phyloP scores from a whole-genome alignment of 2,113 vertebrate species.

The Oryzias curvinotus region DNA sequence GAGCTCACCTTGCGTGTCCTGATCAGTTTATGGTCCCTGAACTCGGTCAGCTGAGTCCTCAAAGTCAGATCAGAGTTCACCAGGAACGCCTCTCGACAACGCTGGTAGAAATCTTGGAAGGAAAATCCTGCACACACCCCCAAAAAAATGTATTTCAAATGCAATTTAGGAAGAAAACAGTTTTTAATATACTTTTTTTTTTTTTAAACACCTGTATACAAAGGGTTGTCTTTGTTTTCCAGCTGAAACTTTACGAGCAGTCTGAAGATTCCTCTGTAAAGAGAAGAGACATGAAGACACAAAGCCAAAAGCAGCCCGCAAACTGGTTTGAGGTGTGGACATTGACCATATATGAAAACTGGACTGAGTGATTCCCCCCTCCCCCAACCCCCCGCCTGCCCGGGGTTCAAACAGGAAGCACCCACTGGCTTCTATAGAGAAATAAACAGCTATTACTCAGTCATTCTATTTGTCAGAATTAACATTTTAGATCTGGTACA shows the following conservation, averaged over 20 bases:
- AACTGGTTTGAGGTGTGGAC: too few species aligned
- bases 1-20: constrained; percentile 87
- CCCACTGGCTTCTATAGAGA: too few species aligned
- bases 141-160: not conserved
- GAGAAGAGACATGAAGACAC: not conserved
- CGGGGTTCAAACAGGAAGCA: too few species aligned
- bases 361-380: too few species aligned
- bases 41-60: constrained; percentile 95
- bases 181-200: too few species aligned
- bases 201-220: constrained; percentile 78
- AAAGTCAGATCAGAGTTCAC: constrained; percentile 97
- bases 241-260: constrained; percentile 91
- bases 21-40: constrained; percentile 96
- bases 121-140: constrained; percentile 81
- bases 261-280: constrained; percentile 91
- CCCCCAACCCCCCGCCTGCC: too few species aligned
- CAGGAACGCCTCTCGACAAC: constrained; percentile 95
- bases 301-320: too few species aligned
- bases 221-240: constrained; percentile 91
- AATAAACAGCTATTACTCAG: too few species aligned
- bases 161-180: too few species aligned
- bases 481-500: too few species aligned
- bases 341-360: too few species aligned
- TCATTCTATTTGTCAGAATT: too few species aligned
- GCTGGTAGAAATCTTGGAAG: constrained; percentile 99